A percentile compares a stretch with the other conserved stretches of the same genome.
These are phyloP conservation scores for Drosophila koepferae DNA, from an alignment of 2,888 invertebrate species.

Conservation along the genomic window DNA sequence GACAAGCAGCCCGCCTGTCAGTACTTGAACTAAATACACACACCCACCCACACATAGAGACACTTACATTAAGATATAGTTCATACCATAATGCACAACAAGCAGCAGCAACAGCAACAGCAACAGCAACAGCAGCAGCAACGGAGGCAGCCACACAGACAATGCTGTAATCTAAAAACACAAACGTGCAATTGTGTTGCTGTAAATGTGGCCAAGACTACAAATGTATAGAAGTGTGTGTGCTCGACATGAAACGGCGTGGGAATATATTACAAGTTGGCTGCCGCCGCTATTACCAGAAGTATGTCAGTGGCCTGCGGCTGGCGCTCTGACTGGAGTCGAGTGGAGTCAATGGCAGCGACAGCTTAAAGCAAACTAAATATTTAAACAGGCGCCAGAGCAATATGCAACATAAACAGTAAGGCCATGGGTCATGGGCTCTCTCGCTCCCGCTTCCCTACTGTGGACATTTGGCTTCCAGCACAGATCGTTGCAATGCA, in stretches of 20 bases:
- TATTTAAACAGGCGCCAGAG: constrained; percentile 64
- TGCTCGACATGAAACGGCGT: constrained; percentile 59
- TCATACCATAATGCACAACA: constrained; percentile 26
- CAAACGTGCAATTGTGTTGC: constrained; percentile 73
- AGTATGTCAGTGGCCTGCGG: constrained; percentile 72
- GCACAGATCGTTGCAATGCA: constrained; percentile 34
- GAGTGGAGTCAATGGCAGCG: constrained; percentile 29
- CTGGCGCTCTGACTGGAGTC: constrained; percentile 1
- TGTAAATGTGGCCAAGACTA: constrained; percentile 43
- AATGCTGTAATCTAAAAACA: constrained; percentile 76
- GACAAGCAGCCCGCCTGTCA: constrained; percentile 54
- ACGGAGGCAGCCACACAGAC: constrained; percentile 50
- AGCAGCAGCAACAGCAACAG: background rate
- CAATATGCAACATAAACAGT: constrained; percentile 31
- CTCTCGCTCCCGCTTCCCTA: background rate
- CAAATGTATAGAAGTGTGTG: constrained; percentile 8
- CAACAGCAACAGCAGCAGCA: constrained; percentile 2
- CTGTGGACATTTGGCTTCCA: constrained; percentile 41
- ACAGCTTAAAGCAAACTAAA: constrained; percentile 66
- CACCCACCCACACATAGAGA: constrained; percentile 25
- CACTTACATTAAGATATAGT: constrained; percentile 23
- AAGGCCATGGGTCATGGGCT: constrained; percentile 1
- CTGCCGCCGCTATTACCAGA: constrained; percentile 68
- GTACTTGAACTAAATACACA: constrained; percentile 47
- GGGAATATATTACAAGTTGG: constrained; percentile 79